Evolutionary conservation across 2,888 invertebrate species (phyloP).

Genomic region (Molanna angustata): DNA sequence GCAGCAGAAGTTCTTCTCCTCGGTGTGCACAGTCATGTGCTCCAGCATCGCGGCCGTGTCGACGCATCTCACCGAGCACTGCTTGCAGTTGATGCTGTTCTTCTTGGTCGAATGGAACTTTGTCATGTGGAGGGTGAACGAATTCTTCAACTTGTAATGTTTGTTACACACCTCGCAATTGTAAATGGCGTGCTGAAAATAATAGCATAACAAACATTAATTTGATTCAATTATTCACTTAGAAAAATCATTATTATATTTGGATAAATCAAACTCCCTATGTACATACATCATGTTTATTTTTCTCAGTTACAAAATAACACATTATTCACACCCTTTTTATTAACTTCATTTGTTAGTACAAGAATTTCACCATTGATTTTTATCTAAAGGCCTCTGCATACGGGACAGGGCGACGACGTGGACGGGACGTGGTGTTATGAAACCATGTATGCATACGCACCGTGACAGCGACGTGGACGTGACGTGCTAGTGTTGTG

Average conservation of each 20-base stretch:
- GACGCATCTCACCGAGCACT: constrained; percentile 66
- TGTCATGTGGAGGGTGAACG: constrained; percentile 62
- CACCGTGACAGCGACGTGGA: no score
- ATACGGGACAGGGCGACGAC: no score
- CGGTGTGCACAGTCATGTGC: constrained; percentile 64
- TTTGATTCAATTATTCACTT: neutral
- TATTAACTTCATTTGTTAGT: neutral
- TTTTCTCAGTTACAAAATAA: no score
- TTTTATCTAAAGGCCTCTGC: no score
- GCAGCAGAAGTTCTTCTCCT: constrained; percentile 54
- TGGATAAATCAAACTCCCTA: no score
- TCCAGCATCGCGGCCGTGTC: constrained; percentile 59
- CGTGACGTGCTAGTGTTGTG: no score
- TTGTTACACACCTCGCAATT: constrained; percentile 64
- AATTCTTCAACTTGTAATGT: constrained; percentile 66
- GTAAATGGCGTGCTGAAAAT: constrained; percentile 41
- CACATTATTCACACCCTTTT: neutral
- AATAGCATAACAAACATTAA: neutral
- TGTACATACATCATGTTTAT: no score
- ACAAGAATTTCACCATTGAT: no score
- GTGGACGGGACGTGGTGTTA: no score
- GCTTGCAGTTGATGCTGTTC: constrained; percentile 60
- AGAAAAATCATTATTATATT: neutral
- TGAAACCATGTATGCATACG: no score
- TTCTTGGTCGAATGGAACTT: constrained; percentile 66